Conservation (phyloP, 2,888 invertebrate genomes). For the Megastigmus dorsalis region DNA sequence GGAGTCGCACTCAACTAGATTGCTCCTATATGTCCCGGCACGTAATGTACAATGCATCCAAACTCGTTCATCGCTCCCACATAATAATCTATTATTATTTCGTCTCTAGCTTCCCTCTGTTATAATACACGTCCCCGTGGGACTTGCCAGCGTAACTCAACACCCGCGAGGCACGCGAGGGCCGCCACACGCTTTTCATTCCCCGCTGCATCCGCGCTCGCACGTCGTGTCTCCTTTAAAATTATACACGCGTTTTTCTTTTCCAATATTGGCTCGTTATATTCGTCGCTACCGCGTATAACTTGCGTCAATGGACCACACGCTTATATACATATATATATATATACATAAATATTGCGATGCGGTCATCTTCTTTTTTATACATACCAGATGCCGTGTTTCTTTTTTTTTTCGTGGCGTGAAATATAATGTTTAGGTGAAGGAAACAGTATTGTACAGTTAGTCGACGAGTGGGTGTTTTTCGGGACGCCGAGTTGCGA, state of each 20-base stretch:
- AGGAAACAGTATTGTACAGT: too few relatives aligned
- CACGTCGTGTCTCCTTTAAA: constrained; percentile 30
- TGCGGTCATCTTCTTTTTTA: constrained; percentile 8
- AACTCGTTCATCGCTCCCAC: constrained; percentile 5
- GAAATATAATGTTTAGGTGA: not conserved
- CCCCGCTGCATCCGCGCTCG: too few relatives aligned
- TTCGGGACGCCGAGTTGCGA: too few relatives aligned
- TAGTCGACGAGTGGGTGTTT: too few relatives aligned
- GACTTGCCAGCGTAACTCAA: constrained; percentile 13
- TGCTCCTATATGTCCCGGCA: too few relatives aligned
- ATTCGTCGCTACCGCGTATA: not conserved
- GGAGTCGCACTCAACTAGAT: not conserved
- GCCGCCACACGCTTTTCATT: too few relatives aligned
- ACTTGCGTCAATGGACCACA: not conserved
- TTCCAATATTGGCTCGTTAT: not conserved
- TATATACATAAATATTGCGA: not conserved
- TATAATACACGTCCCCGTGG: not conserved
- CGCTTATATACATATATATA: not conserved
- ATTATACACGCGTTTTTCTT: constrained; percentile 18
- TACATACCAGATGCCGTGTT: not conserved
- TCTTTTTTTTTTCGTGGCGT: not conserved
- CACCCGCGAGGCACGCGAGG: constrained; percentile 19
- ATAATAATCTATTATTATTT: constrained; percentile 14
- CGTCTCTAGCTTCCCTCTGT: not conserved
- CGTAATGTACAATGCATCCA: too few relatives aligned